Evolutionary conservation across 1,140 invertebrate species (phyloP).

Genomic region (Odontomachus brunneus): DNA sequence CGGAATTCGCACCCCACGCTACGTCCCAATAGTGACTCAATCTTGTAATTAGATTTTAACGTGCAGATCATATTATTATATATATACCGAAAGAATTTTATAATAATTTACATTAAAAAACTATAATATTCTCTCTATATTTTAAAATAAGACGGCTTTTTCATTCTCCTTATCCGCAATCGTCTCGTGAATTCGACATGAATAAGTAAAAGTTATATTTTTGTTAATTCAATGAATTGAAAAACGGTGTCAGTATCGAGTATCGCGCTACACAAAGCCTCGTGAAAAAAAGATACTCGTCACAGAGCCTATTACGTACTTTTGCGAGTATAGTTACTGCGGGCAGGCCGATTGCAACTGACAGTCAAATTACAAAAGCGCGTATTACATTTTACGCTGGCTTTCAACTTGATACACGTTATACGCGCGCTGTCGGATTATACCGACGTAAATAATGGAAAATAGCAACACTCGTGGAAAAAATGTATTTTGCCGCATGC

Average conservation of each 20-base stretch:
- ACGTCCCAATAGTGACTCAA: no score
- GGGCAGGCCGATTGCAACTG: conserved; percentile 53
- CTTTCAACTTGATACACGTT: conserved; percentile 53
- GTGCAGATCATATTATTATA: no score
- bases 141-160: no score
- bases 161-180: not conserved
- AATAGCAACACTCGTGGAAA: conserved; percentile 64
- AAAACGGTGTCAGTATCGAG: not conserved
- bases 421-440: conserved; percentile 45
- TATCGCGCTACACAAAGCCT: not conserved
- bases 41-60: not conserved
- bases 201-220: not conserved
- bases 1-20: not conserved
- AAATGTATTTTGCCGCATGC: conserved; percentile 49
- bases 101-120: no score
- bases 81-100: no score
- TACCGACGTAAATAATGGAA: conserved; percentile 61
- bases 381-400: conserved; percentile 55
- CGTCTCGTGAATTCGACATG: no score
- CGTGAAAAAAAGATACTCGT: conserved; percentile 34
- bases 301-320: conserved; percentile 45
- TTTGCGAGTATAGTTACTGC: conserved; percentile 38
- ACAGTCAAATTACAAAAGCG: conserved; percentile 61
- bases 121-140: no score
- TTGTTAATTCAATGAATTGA: conserved; percentile 4